Evolutionary conservation across 2,888 invertebrate genomes (phyloP).

Genomic region (Harpalus rufipes): DNA sequence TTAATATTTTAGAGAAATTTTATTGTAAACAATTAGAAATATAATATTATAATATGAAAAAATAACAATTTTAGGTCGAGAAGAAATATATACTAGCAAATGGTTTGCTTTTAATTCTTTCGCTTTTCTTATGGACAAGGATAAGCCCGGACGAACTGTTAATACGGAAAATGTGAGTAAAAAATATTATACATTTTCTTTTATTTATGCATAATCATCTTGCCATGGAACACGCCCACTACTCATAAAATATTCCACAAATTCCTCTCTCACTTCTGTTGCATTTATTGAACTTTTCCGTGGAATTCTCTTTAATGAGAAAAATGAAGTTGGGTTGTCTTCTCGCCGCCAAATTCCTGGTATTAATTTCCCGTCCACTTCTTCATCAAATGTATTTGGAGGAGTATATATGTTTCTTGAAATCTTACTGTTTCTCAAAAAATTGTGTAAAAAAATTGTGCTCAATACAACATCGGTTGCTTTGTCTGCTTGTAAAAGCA

Average conservation of each 20-base stretch:
- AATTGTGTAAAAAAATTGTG: background rate
- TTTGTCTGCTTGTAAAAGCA: too few species aligned
- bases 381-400: slow-evolving; percentile 8
- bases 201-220: slow-evolving; percentile 16
- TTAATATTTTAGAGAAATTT: background rate
- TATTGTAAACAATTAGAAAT: background rate
- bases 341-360: slow-evolving; percentile 34
- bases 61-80: slow-evolving; percentile 6
- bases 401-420: slow-evolving; percentile 3
- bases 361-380: slow-evolving; percentile 25
- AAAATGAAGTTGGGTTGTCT: slow-evolving; percentile 13
- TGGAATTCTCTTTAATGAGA: background rate
- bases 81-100: slow-evolving; percentile 23
- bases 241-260: slow-evolving; percentile 26
- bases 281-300: slow-evolving; percentile 25
- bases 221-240: slow-evolving; percentile 28
- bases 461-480: too few species aligned
- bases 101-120: background rate
- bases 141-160: slow-evolving; percentile 2
- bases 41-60: background rate
- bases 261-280: slow-evolving; percentile 32
- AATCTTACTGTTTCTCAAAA: background rate
- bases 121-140: slow-evolving; percentile 4
- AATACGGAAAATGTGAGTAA: background rate
- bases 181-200: background rate